phyloP scores from a whole-genome alignment of 1,140 invertebrate genomes.

The Heliconius hermathena region DNA sequence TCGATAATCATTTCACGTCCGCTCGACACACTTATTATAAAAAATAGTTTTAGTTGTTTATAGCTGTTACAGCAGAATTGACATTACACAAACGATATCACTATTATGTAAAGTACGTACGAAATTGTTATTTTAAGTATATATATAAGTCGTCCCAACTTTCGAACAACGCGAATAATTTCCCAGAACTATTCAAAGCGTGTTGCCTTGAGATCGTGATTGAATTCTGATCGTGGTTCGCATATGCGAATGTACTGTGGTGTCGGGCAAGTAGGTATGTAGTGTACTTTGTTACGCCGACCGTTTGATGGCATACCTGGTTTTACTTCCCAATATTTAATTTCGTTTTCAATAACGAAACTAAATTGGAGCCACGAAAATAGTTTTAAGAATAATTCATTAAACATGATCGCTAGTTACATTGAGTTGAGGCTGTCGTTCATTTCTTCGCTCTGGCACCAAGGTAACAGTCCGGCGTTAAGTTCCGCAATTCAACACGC shows the following conservation, averaged over 20 bases:
- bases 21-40: constrained; percentile 6
- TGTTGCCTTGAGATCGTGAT: constrained; percentile 53
- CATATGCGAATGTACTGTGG: constrained; percentile 39
- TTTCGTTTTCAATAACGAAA: constrained; percentile 25
- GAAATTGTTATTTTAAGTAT: constrained; percentile 39
- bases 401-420: constrained; percentile 31
- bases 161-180: constrained; percentile 45
- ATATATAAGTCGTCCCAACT: constrained; percentile 37
- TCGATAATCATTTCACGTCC: constrained; percentile 19
- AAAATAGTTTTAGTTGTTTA: constrained; percentile 18
- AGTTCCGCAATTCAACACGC: too few relatives aligned
- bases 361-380: not conserved
- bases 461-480: too few relatives aligned
- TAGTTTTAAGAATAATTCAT: not conserved
- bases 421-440: not conserved
- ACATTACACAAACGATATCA: constrained; percentile 26
- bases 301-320: constrained; percentile 35
- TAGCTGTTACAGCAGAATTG: constrained; percentile 27
- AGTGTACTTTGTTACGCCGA: constrained; percentile 26
- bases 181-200: constrained; percentile 44
- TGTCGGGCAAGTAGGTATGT: constrained; percentile 20
- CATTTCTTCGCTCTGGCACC: too few relatives aligned
- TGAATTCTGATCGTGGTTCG: constrained; percentile 48
- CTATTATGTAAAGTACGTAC: constrained; percentile 34
- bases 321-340: constrained; percentile 29